Evolutionary conservation across 2,113 vertebrate genomes (phyloP).

Genomic region (Etheostoma spectabile): DNA sequence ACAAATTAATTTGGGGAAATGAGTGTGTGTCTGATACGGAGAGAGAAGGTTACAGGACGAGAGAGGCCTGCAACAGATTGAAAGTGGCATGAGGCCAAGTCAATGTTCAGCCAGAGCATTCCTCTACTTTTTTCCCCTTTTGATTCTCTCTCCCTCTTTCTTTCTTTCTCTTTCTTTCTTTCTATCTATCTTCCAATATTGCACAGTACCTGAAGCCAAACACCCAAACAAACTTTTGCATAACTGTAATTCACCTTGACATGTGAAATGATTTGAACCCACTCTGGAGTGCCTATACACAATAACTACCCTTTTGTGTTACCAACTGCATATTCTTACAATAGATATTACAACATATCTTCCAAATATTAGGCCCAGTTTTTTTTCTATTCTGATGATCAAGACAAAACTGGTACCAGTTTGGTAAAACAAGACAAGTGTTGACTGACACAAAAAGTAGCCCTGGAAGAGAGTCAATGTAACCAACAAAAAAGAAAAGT

Average conservation of each 20-base stretch:
- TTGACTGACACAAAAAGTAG: background rate
- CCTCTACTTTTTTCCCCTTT: constrained; percentile 42
- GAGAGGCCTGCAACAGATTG: constrained; percentile 60
- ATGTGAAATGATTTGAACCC: background rate
- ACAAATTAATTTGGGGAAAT: constrained; percentile 22
- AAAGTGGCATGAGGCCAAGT: constrained; percentile 75
- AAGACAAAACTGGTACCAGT: no score
- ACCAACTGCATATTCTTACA: background rate
- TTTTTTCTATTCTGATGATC: background rate
- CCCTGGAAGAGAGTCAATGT: constrained; percentile 34
- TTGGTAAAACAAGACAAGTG: no score
- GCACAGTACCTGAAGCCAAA: constrained; percentile 63
- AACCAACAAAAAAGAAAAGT: constrained; percentile 47
- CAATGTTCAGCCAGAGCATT: constrained; percentile 83
- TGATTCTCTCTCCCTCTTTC: constrained; percentile 6
- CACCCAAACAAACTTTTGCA: constrained; percentile 36
- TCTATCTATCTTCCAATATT: constrained; percentile 27
- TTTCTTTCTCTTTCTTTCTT: no score
- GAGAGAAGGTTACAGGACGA: constrained; percentile 23
- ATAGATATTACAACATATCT: background rate
- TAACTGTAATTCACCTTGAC: constrained; percentile 20
- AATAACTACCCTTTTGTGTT: background rate
- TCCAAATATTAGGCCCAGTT: background rate
- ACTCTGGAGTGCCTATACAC: background rate
- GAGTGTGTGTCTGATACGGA: constrained; percentile 20